Conservation (phyloP, 1,140 invertebrate genomes). For the Andricus grossulariae region DNA sequence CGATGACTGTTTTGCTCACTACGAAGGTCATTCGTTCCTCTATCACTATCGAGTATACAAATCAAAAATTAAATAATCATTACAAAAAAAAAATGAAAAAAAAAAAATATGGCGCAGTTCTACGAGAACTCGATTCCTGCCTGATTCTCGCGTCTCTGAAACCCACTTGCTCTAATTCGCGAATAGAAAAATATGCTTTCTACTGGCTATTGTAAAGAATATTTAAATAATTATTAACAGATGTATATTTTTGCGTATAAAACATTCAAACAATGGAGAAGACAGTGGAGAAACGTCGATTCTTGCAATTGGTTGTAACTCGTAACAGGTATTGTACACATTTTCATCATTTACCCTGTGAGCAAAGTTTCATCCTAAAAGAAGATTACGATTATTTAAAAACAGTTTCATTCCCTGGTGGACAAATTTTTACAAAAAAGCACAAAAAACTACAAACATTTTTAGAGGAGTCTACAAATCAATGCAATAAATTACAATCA, state of each 20-base stretch:
- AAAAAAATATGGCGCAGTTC: constrained; percentile 1
- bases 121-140: neutral
- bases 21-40: constrained; percentile 38
- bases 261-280: neutral
- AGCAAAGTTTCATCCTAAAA: too few species aligned
- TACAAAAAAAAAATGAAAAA: neutral
- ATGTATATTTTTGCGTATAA: neutral
- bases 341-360: too few species aligned
- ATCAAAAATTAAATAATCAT: constrained; percentile 33
- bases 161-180: neutral
- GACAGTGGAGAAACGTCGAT: neutral
- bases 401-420: too few species aligned
- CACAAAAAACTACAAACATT: too few species aligned
- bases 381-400: too few species aligned
- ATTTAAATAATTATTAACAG: neutral
- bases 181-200: constrained; percentile 33
- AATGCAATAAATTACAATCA: too few species aligned
- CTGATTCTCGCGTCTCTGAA: neutral
- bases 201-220: constrained; percentile 3
- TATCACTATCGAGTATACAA: constrained; percentile 40
- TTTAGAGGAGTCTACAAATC: too few species aligned
- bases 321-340: too few species aligned
- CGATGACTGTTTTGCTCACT: constrained; percentile 25
- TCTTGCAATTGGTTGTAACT: neutral
- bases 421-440: too few species aligned